Conservation (phyloP, 2,888 invertebrate species). For the Protonemura montana region DNA sequence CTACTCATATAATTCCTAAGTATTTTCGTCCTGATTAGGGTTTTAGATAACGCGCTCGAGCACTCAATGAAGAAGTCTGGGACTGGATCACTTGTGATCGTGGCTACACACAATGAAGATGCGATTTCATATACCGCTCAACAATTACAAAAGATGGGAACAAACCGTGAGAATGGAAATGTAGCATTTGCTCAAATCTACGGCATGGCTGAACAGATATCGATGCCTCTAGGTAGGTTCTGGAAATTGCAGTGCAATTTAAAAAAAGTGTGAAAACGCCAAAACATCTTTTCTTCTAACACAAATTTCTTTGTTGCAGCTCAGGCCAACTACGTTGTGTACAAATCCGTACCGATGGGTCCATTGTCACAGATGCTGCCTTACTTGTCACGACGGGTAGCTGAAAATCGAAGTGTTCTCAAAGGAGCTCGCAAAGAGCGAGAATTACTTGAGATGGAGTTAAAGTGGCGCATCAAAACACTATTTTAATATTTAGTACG, state of each 20-base stretch:
- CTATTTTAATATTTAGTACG: neutral
- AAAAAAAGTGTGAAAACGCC: neutral
- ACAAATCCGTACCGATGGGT: conserved; percentile 61
- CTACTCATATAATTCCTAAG: too few species aligned
- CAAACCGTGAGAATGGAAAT: conserved; percentile 51
- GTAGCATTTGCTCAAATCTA: conserved; percentile 61
- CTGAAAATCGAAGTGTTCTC: conserved; percentile 60
- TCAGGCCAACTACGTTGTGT: conserved; percentile 56
- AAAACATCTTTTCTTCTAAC: neutral
- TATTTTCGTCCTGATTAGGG: conserved; percentile 41
- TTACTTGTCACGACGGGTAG: conserved; percentile 58
- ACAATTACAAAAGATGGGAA: conserved; percentile 53
- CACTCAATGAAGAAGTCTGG: conserved; percentile 27
- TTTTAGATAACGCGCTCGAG: conserved; percentile 42
- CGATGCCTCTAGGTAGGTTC: conserved; percentile 58
- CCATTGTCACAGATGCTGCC: conserved; percentile 57
- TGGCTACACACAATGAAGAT: conserved; percentile 61
- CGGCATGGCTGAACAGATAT: conserved; percentile 62
- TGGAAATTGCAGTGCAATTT: neutral
- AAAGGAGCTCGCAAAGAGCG: conserved; percentile 58
- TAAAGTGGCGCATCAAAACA: conserved; percentile 47
- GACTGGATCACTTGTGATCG: conserved; percentile 53
- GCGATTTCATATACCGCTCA: conserved; percentile 54
- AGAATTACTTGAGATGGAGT: conserved; percentile 53
- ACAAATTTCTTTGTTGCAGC: conserved; percentile 50